Evolutionary conservation across 2,113 vertebrate species (phyloP).

Genomic region (Oreocharis arfaki): DNA sequence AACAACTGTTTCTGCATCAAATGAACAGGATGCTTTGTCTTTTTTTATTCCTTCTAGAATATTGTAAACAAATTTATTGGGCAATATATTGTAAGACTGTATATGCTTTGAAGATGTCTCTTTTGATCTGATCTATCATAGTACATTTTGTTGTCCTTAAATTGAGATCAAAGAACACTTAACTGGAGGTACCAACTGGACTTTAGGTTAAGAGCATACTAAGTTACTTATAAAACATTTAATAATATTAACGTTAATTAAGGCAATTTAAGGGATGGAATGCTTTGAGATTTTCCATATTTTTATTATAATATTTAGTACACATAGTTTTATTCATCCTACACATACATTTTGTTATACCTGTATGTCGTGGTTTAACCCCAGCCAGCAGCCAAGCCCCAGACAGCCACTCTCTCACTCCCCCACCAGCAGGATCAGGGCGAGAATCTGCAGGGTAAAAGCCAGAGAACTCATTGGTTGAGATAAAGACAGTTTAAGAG

Average conservation of each 20-base stretch:
- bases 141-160: neutral
- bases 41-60: neutral
- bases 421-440: fast-evolving
- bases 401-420: neutral
- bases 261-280: neutral
- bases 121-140: neutral
- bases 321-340: neutral
- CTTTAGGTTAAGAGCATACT: neutral
- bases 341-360: neutral
- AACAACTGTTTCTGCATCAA: neutral
- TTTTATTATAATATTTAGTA: neutral
- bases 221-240: neutral
- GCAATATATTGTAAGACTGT: neutral
- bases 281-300: neutral
- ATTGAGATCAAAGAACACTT: neutral
- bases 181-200: neutral
- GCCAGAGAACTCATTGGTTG: neutral
- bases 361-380: neutral
- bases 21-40: neutral
- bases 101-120: neutral
- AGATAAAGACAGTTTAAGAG: neutral
- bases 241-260: neutral
- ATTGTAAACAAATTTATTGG: neutral
- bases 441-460: neutral
- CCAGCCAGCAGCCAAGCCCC: neutral